Base-by-base conservation (phyloP, 2,888 invertebrate genomes). In the Microctonus aethiopoides region DNA sequence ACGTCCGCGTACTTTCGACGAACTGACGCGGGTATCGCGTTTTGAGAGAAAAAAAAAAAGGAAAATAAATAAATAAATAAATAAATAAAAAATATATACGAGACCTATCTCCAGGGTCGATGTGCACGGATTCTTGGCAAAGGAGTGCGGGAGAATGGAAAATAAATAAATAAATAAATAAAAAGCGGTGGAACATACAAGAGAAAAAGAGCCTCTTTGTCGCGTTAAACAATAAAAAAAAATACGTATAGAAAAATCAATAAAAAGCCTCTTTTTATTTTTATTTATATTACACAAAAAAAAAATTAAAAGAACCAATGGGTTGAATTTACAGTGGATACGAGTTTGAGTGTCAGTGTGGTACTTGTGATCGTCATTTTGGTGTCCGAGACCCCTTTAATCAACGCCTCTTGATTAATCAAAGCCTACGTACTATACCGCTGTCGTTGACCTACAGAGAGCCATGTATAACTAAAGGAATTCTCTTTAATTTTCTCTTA, bases 371-470 rank as follows among this genome's bases (percentile, higher is more conserved):
- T 63, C 34, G 20, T 41, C 62, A 57, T 68, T 71, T 51, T 52
- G 26, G 36, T n/a, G 16, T 56, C 46, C 57, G 51, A 57, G 61
- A 69, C 16, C 46, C 68, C 74, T 72, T 68, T 77, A 79, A 78
- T 79, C 75, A 79, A 70, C 70, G 74, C 51, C 71, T 51, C 63
- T 67, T 79, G 74, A 79, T 79, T 79, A 79, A 79, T 78, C 77
- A 76, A 67, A 52, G 57, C 63, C 65, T n/a, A 29, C 29, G 7
- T 16, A 20, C 46, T 46, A 5, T 16, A n/a, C 46, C 46, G 16
- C 61, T 41, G 67, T 71, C 59, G 68, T 60, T 80, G 75, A 75
- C 71, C 74, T 56, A 68, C 67, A 70, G 72, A 70, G 72, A 68
- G 7, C 29, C 29, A 29, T 7, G 7, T 29, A 5, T 29, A 29